A percentile compares a stretch with the other conserved stretches of the same genome.
phyloP scores from a whole-genome alignment of 2,888 invertebrate species.

The Rapana venosa region DNA sequence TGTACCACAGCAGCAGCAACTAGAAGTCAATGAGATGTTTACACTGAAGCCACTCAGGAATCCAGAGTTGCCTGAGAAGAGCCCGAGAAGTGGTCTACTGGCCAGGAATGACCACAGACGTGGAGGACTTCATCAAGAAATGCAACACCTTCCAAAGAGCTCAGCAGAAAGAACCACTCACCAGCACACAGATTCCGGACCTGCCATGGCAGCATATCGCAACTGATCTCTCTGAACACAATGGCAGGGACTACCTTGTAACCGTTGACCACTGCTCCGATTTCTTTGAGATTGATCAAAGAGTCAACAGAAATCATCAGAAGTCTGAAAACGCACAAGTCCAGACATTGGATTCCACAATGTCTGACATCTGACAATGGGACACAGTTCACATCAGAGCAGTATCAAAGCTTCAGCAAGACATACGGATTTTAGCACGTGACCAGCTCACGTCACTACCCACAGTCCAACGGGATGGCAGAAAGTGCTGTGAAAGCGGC shows the following conservation, averaged over 20 bases:
- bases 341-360: not conserved
- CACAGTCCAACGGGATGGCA: not conserved
- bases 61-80: not conserved
- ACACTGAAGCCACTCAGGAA: not conserved
- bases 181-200: not conserved
- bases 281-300: not conserved
- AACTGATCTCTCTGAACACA: not conserved
- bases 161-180: slow-evolving; percentile 9
- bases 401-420: not conserved
- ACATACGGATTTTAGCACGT: not conserved
- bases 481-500: not conserved
- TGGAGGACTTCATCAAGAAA: not conserved
- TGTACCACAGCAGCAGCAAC: not conserved
- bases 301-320: not conserved
- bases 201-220: not conserved
- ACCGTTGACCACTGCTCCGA: not conserved
- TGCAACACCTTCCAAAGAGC: not conserved
- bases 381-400: not conserved
- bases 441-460: not conserved
- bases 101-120: not conserved
- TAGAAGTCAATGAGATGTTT: not conserved
- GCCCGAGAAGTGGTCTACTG: not conserved
- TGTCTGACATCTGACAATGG: not conserved
- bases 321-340: not conserved
- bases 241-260: not conserved